Evolutionary conservation across 2,888 invertebrate species (phyloP).

Genomic region (Sceliomorpha sp.): DNA sequence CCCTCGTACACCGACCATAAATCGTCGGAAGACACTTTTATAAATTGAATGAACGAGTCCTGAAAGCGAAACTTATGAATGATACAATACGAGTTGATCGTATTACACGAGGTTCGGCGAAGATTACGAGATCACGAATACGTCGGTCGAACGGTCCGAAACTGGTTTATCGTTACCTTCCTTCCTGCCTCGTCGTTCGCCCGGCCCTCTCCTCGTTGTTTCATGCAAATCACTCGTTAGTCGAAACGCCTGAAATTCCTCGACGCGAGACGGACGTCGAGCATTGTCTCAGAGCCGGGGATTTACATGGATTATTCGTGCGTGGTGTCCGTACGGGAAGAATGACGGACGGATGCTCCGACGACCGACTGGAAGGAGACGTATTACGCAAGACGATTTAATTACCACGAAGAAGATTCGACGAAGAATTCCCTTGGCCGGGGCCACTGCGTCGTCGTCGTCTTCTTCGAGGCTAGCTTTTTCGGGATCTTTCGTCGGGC

Average conservation of each 20-base stretch:
- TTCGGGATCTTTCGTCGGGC: too few relatives aligned
- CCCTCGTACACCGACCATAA: constrained; percentile 4
- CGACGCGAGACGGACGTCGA: constrained; percentile 61
- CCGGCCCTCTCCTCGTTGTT: constrained; percentile 58
- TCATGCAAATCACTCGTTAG: constrained; percentile 72
- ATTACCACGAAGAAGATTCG: too few relatives aligned
- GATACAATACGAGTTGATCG: constrained; percentile 15
- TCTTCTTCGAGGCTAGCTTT: too few relatives aligned
- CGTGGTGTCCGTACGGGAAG: constrained; percentile 8
- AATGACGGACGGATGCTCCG: constrained; percentile 10
- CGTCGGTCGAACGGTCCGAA: constrained; percentile 1
- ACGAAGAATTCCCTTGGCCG: too few relatives aligned
- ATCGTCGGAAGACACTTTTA: constrained; percentile 20
- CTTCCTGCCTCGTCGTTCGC: constrained; percentile 1
- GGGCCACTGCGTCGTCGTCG: too few relatives aligned
- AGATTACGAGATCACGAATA: constrained; percentile 7
- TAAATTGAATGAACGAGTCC: too few relatives aligned
- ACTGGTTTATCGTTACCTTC: constrained; percentile 27
- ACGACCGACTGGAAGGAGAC: too few relatives aligned
- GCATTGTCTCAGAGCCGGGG: constrained; percentile 60
- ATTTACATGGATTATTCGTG: constrained; percentile 74
- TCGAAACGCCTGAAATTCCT: constrained; percentile 69
- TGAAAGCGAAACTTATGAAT: constrained; percentile 25
- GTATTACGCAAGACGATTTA: too few relatives aligned
- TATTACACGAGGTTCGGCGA: constrained; percentile 1